Evolutionary conservation across 1,140 invertebrate species (phyloP).

Genomic region (Elymnias hypermnestra): DNA sequence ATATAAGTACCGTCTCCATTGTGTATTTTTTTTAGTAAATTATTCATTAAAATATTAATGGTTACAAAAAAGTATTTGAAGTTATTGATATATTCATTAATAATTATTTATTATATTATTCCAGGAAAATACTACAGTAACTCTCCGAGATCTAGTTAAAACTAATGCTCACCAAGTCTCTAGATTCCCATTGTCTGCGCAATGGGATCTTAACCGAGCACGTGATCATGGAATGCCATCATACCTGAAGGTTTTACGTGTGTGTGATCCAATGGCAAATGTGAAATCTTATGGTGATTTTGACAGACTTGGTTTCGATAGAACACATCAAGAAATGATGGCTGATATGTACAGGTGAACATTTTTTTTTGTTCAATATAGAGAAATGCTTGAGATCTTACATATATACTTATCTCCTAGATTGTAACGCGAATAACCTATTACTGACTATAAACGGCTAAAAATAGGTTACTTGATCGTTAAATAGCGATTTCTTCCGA

Average conservation of each 20-base stretch:
- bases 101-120: constrained; percentile 24
- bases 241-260: constrained; percentile 85
- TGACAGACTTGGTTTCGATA: constrained; percentile 78
- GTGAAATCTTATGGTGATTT: constrained; percentile 80
- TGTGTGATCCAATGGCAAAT: constrained; percentile 80
- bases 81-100: no score
- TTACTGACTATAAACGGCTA: no score
- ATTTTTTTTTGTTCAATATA: background rate
- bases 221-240: constrained; percentile 94
- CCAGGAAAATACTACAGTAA: constrained; percentile 58
- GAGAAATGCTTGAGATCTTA: no score
- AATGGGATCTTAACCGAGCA: constrained; percentile 74
- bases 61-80: no score
- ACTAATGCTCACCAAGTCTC: constrained; percentile 71
- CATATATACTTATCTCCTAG: no score
- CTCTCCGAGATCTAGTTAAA: constrained; percentile 64
- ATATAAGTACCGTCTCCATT: no score
- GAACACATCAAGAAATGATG: constrained; percentile 77
- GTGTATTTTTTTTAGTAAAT: no score
- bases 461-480: no score
- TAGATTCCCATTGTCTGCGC: constrained; percentile 35
- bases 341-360: constrained; percentile 80
- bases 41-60: no score
- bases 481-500: no score
- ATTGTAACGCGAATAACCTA: no score